Evolutionary conservation across 2,113 vertebrate genomes (phyloP), one percentile per base, ranked within the genome.

Genomic region (Lynx canadensis): DNA sequence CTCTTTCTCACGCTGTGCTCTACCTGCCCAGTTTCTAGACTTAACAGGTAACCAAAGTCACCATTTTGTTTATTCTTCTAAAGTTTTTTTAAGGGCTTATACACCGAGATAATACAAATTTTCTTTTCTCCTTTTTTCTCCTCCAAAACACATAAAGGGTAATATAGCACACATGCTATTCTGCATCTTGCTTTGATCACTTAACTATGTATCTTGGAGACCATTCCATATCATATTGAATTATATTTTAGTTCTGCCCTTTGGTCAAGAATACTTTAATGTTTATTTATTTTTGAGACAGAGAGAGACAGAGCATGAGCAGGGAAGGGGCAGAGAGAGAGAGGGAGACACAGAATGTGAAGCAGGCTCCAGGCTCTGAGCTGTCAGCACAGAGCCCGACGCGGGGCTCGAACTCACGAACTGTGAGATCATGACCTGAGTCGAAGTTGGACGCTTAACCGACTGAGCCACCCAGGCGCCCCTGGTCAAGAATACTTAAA

Each of bases 121-220:
- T 48, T 76, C 14, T 85, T 89, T 94, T 5, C n/a, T 95, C 33
- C 4, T 13, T 25, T 55, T 57, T 36, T 52, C 38, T 7, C 23
- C 41, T n/a, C 21, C 4, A 31, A 60, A 92, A 52, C 66, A 89
- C 18, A 87, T 45, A 80, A 66, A 76, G 76, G 33, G 18, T 33
- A 92, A 63, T n/a, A 68, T 41, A 69, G 48, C 21, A 84, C 14
- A 73, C 74, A 84, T 36, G 55, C 48, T 85, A 10, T 74, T 94
- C 50, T 91, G 27, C 25, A 89, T 65, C 93, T 74, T 88, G n/a
- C 86, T 93, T 95, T 91, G 41, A 63, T 74, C 74, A 71, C 33
- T 38, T 92, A 84, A 94, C 65, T 48, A 11, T 36, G 0, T 79
- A 36, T 21, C 41, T 36, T 93, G 8, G 36, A 78, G n/a, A 87